Evolutionary conservation across 2,113 vertebrate genomes (phyloP).

Genomic region (Piaya cayana): DNA sequence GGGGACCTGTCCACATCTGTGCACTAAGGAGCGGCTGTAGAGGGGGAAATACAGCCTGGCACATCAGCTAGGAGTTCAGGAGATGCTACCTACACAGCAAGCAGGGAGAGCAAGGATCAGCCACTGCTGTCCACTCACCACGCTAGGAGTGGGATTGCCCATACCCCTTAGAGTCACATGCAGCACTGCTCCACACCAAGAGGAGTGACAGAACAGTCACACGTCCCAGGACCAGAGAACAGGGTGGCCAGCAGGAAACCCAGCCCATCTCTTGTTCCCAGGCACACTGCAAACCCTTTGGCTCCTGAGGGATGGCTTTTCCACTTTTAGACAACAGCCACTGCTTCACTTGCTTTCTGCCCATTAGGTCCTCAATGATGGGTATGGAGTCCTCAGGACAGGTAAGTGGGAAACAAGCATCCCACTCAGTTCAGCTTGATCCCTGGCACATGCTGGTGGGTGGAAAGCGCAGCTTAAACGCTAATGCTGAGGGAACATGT

Average conservation of each 20-base stretch:
- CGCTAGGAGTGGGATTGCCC: background rate
- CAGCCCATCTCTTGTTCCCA: background rate
- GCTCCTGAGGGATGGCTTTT: background rate
- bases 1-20: background rate
- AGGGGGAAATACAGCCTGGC: background rate
- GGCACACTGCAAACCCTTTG: background rate
- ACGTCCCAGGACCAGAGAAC: background rate
- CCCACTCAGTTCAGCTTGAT: background rate
- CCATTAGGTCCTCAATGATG: background rate
- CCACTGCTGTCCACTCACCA: background rate
- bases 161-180: background rate
- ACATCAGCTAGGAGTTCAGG: background rate
- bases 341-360: background rate
- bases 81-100: background rate
- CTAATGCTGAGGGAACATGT: constrained; percentile 72
- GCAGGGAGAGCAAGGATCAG: background rate
- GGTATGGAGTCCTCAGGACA: background rate
- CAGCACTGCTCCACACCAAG: background rate
- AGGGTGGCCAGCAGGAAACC: background rate
- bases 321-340: background rate
- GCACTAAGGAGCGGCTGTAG: fast-evolving
- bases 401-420: background rate
- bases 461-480: constrained; percentile 66
- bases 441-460: constrained; percentile 29
- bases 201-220: background rate